Base-by-base conservation (phyloP, 2,888 invertebrate species). In the Tetragonula carbonaria region DNA sequence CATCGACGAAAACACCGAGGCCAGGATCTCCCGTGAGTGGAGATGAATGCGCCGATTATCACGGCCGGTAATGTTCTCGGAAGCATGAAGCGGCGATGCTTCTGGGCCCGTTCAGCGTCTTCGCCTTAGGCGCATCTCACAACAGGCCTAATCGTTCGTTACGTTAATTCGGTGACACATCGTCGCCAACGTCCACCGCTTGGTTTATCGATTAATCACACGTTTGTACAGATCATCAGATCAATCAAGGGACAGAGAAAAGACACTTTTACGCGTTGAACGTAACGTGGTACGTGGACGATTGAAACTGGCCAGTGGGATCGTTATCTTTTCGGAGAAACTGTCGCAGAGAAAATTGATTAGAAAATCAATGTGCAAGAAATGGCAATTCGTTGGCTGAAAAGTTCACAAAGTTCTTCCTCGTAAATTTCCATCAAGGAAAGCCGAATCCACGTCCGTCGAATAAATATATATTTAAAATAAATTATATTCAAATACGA, bases 1-100 rank as follows among this genome's bases (percentile, higher is more conserved):
- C 82, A 86, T 88, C 87, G 84, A 85, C 84, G 87, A 87, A 89
- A 89, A 89, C 86, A 80, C 82, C 82, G 70, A 74, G 74, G 71
- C 80, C 74, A 85, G 78, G 74, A 89, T 89, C 89, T 84, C 75
- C 85, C 83, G 71, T 78, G 81, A 80, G 86, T 79, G 83, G 72
- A 89, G 89, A 89, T 89, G 88, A 89, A 89, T 89, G 88, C 86
- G 86, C 82, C 87, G 87, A 89, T 89, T 89, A 89, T 89, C 89
- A 89, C 82, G 82, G 83, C 82, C 83, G 82, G 89, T 89, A 89
- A 89, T 89, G 89, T 89, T 89, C 89, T 89, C 89, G 89, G 89
- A 89, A 89, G 89, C 89, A 89, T 88, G 89, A 89, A 88, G 85
- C 88, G 87, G 74, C 87, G 89, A 89, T 85, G 89, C 89, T 89